phyloP scores from a whole-genome alignment of 2,888 invertebrate genomes.

The Malthinus flaveolus region DNA sequence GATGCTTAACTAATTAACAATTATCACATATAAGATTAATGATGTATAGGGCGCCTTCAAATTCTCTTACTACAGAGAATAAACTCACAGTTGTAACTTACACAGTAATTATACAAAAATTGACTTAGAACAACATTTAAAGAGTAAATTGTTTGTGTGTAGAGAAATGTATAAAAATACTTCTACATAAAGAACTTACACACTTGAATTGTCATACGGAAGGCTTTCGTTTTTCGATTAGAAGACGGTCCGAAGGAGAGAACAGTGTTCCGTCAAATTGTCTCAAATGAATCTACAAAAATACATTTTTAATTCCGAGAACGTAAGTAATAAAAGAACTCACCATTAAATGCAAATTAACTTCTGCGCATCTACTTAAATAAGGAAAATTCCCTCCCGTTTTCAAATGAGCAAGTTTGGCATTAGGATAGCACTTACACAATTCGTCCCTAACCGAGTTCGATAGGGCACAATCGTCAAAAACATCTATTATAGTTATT shows the following conservation, averaged over 20 bases:
- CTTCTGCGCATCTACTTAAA: constrained; percentile 84
- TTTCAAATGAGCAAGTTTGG: constrained; percentile 84
- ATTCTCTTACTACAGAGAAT: too few species aligned
- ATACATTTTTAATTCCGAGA: background rate
- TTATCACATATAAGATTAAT: too few species aligned
- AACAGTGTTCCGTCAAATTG: constrained; percentile 68
- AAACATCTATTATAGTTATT: constrained; percentile 87
- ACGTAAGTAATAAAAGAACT: constrained; percentile 35
- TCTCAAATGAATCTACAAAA: constrained; percentile 69
- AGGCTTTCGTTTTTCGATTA: constrained; percentile 41
- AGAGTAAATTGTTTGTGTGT: too few species aligned
- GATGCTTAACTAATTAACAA: too few species aligned
- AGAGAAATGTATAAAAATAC: too few species aligned
- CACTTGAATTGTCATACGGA: constrained; percentile 9
- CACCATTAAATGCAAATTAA: constrained; percentile 86
- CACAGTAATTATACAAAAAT: too few species aligned
- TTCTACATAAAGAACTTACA: too few species aligned
- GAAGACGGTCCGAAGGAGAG: constrained; percentile 61
- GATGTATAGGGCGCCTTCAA: too few species aligned
- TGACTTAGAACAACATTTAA: too few species aligned
- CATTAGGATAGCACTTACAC: constrained; percentile 83
- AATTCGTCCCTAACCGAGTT: constrained; percentile 77
- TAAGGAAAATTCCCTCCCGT: constrained; percentile 91
- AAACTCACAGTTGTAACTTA: too few species aligned
- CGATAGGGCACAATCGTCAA: constrained; percentile 85